These are phyloP conservation scores for Cephus sareptanus DNA, from an alignment of 2,888 invertebrate species.

Conservation along the genomic window DNA sequence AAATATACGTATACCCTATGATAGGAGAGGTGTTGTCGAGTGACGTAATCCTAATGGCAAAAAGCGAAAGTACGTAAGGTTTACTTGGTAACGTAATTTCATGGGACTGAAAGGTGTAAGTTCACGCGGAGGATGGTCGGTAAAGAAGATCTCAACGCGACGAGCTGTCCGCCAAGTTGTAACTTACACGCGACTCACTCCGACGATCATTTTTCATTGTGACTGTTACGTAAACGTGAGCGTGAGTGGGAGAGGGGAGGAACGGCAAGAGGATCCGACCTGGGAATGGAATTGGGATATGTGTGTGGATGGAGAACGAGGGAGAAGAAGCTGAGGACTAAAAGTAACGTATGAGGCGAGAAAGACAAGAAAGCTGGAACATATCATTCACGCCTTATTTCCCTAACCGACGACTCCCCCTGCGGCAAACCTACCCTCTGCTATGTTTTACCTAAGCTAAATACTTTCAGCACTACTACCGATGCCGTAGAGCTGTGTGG, in stretches of 20 bases:
- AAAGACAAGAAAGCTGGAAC: background rate
- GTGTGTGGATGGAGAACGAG: slow-evolving; percentile 4
- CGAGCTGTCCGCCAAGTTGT: slow-evolving; percentile 10
- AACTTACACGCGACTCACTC: slow-evolving; percentile 10
- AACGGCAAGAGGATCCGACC: background rate
- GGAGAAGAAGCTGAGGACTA: slow-evolving; percentile 41
- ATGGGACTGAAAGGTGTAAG: no score
- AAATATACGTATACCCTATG: no score
- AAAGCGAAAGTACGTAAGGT: no score
- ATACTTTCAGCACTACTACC: no score
- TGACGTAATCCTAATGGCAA: no score
- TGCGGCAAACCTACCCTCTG: background rate
- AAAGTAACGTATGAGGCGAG: background rate
- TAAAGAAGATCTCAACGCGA: slow-evolving; percentile 1
- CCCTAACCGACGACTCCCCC: slow-evolving; percentile 9
- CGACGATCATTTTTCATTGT: slow-evolving; percentile 17
- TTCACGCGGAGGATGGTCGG: background rate
- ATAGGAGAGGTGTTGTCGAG: no score
- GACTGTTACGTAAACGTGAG: slow-evolving; percentile 8
- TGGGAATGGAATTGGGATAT: background rate
- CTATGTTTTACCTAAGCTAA: no score
- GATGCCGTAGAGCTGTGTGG: no score
- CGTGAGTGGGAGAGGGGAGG: background rate
- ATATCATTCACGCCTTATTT: slow-evolving; percentile 20
- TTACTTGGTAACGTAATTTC: no score